Evolutionary conservation across 2,797 vertebrate genomes (phyloP), one percentile per base, ranked within the genome.

Genomic region (Pagetopsis macropterus): DNA sequence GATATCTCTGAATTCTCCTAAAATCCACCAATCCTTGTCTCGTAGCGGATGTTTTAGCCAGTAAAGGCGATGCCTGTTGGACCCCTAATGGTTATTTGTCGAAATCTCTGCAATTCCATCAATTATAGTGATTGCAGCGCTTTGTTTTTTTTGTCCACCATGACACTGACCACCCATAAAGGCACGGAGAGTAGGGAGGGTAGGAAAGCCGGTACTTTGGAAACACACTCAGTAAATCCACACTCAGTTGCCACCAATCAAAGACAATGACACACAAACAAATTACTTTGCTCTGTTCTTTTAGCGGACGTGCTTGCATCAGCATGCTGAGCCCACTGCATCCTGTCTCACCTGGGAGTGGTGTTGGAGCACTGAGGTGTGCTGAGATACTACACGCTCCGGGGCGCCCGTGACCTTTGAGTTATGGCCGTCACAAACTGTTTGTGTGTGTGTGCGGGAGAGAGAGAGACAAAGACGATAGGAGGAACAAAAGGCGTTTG

Each of bases 281-380:
- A 87, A 90, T 89, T 76, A 84, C 79, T 79, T 80, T 81, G 72
- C 79, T 89, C 82, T 78, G 85, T 83, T 85, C 78, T 84, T 87
- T 85, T 56, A 52, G 79, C 79, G 84, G 89, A 80, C 76, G 13
- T 85, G 90, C 87, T 87, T 84, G 84, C 87, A 87, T 92, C 92
- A 91, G 91, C 91, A 92, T 90, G 86, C 92, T 92, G 90, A 91
- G 89, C 86, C 84, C 89, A 87, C 89, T 87, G 87, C 89, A 88
- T 89, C 88, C 78, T 67, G 43, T 48, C 86, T 86, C 90, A 93
- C 92, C 91, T 91, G 90, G 91, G 91, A 92, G 80, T 73, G 81
- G 88, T 84, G 86, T 84, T 80, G 84, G 90, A 89, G 89, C 87
- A 88, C 86, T 90, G 89, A 91, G 89, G 89, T 93, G 91, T 92